phyloP scores from a whole-genome alignment of 2,888 invertebrate species.

The Parnassius apollo region DNA sequence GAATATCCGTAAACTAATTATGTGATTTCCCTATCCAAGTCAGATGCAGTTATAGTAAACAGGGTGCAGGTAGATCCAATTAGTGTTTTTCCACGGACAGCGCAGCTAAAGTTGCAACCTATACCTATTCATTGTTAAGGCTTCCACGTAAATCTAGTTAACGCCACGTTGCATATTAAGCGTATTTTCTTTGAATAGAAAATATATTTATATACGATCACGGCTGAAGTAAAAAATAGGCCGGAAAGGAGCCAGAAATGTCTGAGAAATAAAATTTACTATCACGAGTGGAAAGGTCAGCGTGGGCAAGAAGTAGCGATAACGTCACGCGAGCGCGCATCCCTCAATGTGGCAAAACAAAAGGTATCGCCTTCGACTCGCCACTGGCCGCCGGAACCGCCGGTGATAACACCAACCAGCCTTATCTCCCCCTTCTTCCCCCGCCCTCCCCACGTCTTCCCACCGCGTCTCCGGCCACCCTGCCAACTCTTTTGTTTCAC shows the following conservation, averaged over 20 bases:
- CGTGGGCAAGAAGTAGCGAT: slow-evolving; percentile 66
- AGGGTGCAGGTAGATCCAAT: slow-evolving; percentile 48
- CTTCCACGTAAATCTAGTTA: slow-evolving; percentile 47
- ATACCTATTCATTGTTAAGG: slow-evolving; percentile 42
- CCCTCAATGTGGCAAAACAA: slow-evolving; percentile 77
- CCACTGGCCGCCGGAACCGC: slow-evolving; percentile 71
- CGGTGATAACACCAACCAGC: slow-evolving; percentile 68
- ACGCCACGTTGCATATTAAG: slow-evolving; percentile 33
- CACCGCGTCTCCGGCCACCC: slow-evolving; percentile 53
- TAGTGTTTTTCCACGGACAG: slow-evolving; percentile 42
- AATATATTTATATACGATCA: slow-evolving; percentile 45
- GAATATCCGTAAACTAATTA: background rate
- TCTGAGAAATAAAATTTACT: slow-evolving; percentile 73
- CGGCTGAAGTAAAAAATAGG: slow-evolving; percentile 31
- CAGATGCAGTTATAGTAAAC: slow-evolving; percentile 41
- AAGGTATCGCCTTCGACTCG: slow-evolving; percentile 77
- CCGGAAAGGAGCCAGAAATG: slow-evolving; percentile 55
- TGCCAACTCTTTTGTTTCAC: slow-evolving; percentile 80
- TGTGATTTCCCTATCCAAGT: slow-evolving; percentile 23
- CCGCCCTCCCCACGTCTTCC: slow-evolving; percentile 37
- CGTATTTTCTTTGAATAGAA: slow-evolving; percentile 23
- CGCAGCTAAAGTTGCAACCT: slow-evolving; percentile 33
- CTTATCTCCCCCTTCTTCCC: slow-evolving; percentile 64
- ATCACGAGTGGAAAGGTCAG: slow-evolving; percentile 67
- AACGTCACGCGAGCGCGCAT: slow-evolving; percentile 76